phyloP scores from a whole-genome alignment of 2,888 invertebrate species.

The Pherbina coryleti region DNA sequence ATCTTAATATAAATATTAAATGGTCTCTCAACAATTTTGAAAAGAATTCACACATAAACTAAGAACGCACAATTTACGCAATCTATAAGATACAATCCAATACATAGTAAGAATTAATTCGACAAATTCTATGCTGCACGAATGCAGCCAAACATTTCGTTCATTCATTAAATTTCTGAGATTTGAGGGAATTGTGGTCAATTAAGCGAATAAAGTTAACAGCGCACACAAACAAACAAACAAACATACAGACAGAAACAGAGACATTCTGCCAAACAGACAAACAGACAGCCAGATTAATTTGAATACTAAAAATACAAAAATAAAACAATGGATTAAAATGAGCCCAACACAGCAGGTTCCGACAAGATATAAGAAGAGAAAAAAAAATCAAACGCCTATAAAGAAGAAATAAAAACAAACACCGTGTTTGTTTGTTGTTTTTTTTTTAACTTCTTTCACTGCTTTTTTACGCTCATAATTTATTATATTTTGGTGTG shows the following conservation, averaged over 20 bases:
- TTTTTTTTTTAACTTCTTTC: neutral
- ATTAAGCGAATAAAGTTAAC: conserved; percentile 27
- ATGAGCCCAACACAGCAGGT: conserved; percentile 25
- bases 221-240: conserved; percentile 3
- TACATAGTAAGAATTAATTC: neutral
- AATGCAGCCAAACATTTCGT: neutral
- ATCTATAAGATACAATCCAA: too few species aligned
- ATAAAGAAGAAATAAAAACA: neutral
- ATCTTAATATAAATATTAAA: too few species aligned
- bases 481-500: neutral
- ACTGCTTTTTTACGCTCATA: neutral
- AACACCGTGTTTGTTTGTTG: neutral
- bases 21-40: too few species aligned
- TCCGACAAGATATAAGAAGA: neutral
- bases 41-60: too few species aligned
- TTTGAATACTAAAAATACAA: neutral
- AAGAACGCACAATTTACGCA: too few species aligned
- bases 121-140: neutral
- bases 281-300: neutral
- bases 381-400: neutral
- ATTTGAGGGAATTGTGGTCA: conserved; percentile 2
- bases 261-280: neutral
- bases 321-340: conserved; percentile 9
- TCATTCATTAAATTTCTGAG: conserved; percentile 26
- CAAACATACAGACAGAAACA: neutral